Base-by-base conservation (phyloP, 2,113 vertebrate species). In the Osmerus eperlanus region DNA sequence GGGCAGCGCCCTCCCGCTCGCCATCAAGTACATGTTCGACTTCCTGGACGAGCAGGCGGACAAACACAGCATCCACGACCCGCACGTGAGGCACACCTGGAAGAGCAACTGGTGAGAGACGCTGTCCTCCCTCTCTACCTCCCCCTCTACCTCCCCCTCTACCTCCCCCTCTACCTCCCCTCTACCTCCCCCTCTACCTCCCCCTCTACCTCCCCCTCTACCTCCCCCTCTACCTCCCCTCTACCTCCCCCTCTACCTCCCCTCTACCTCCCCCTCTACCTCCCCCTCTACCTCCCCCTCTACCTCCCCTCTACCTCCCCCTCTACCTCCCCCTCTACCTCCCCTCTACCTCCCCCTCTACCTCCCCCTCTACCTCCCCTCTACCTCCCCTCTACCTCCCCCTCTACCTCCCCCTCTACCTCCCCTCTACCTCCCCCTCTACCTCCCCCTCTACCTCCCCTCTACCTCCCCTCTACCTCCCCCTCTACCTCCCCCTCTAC, bases 11-110 rank as follows among this genome's bases (percentile, higher is more conserved):
- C 92, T 99, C 63, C 97, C 97, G 2, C 91, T 99, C 83, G 97
- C 97, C 83, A 99, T 99, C 90, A 99, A 99, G 76, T 99, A 99
- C 89, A 99, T 99, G 97, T 99, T 99, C 1, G 97, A 99, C 83
- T 99, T 99, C 87, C 90, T 99, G 85, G 97, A 99, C 2, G 97
- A 99, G 86, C 96, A 99, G 88, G 97, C 97, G 0, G 97, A 99
- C 86, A 98, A 96, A 80, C 97, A 99, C 76, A 93, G 90, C 90
- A 99, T 99, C 81, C 95, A 98, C 0, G 97, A 99, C 86, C 97
- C 97, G 0, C 96, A 98, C 0, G 97, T 99, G 70, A 89, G 97
- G 68, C 97, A 99, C 90, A 99, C 97, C 81, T 99, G 97, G 97
- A 99, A 99, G 83, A 99, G 97, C 91, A 99, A 99, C 87, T 99